phyloP scores from a whole-genome alignment of 2,113 vertebrate species.

The Chaetodon trifascialis region DNA sequence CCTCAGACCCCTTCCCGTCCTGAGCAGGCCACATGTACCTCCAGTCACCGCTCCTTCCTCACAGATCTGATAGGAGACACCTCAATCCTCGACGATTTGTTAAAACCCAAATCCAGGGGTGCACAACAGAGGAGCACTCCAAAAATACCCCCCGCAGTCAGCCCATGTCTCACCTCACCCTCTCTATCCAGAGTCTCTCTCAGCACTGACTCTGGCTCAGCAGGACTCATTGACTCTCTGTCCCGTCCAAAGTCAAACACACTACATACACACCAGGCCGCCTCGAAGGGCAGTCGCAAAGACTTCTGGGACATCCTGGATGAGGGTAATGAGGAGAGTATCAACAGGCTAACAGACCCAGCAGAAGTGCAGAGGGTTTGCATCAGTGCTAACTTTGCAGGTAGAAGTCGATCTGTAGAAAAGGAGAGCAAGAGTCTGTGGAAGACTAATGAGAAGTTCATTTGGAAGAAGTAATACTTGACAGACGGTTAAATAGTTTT shows the following conservation, averaged over 20 bases:
- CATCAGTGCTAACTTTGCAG: constrained; percentile 68
- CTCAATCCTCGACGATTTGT: constrained; percentile 91
- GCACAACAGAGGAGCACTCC: constrained; percentile 24
- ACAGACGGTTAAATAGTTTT: not conserved
- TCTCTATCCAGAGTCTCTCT: not conserved
- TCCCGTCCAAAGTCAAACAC: not conserved
- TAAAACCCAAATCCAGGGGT: constrained; percentile 81
- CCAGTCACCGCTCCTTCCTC: constrained; percentile 64
- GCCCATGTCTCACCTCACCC: not conserved
- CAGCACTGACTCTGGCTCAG: constrained; percentile 1
- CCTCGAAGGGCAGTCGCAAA: constrained; percentile 84
- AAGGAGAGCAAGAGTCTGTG: constrained; percentile 84
- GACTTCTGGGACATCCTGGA: constrained; percentile 97
- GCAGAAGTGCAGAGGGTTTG: constrained; percentile 90
- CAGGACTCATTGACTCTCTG: not conserved
- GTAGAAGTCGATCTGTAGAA: constrained; percentile 64
- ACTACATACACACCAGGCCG: constrained; percentile 46
- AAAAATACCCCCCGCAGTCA: constrained; percentile 8
- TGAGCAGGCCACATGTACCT: constrained; percentile 10
- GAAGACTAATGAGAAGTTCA: constrained; percentile 94
- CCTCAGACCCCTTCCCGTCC: constrained; percentile 2
- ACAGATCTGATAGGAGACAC: constrained; percentile 92
- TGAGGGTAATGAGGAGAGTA: constrained; percentile 90
- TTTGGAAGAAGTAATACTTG: constrained; percentile 89
- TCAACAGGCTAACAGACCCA: constrained; percentile 90